Conservation (phyloP, 64 coral and sea anemone genomes). For the Montipora efflorescens region DNA sequence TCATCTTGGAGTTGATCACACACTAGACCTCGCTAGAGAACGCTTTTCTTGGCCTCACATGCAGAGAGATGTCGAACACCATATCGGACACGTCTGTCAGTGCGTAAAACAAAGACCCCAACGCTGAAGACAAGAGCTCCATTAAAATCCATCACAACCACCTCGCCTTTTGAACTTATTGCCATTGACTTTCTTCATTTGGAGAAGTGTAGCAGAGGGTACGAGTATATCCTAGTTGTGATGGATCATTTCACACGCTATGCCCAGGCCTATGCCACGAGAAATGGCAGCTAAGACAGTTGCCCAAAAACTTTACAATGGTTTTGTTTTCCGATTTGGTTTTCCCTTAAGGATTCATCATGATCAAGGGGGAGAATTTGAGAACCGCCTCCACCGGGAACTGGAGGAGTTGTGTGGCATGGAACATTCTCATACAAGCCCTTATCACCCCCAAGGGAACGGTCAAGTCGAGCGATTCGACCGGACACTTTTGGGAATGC, state of each 20-base stretch:
- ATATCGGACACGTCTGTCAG: no score
- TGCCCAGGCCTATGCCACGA: not conserved
- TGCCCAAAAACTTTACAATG: slow-evolving; percentile 28
- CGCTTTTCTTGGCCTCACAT: slow-evolving; percentile 26
- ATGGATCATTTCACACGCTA: no score
- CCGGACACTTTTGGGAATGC: slow-evolving; percentile 27
- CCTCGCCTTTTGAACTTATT: slow-evolving; percentile 15
- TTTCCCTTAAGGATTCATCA: slow-evolving; percentile 30
- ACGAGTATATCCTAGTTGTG: not conserved
- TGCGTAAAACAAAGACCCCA: not conserved
- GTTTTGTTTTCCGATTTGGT: slow-evolving; percentile 37
- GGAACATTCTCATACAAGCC: slow-evolving; percentile 22
- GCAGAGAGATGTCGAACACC: slow-evolving; percentile 1
- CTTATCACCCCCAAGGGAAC: not conserved
- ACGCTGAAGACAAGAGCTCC: slow-evolving; percentile 24
- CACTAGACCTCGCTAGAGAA: slow-evolving; percentile 14
- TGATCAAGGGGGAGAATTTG: not conserved
- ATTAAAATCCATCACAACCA: slow-evolving; percentile 14
- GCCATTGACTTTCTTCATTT: slow-evolving; percentile 44
- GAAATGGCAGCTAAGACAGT: slow-evolving; percentile 41
- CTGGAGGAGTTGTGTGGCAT: slow-evolving; percentile 32
- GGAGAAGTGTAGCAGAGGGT: slow-evolving; percentile 3
- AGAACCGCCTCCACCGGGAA: not conserved
- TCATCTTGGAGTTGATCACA: slow-evolving; percentile 6
- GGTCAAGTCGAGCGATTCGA: no score